A percentile compares a stretch with the other conserved stretches of the same genome.
Evolutionary conservation across 2,797 vertebrate genomes (phyloP).

Genomic region (Pristis pectinata): DNA sequence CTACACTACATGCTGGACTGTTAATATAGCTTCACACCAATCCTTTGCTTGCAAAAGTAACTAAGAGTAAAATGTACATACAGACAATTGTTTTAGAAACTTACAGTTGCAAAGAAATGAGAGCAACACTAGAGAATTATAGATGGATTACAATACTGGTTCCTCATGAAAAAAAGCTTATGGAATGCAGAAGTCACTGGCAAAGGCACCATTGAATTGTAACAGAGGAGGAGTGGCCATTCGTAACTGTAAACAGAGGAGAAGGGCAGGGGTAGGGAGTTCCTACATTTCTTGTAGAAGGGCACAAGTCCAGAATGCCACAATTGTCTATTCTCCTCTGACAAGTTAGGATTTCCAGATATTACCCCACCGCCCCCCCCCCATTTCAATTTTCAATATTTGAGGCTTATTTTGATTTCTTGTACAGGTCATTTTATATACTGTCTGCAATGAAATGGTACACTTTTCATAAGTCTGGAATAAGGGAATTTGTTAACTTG

Average conservation of each 20-base stretch:
- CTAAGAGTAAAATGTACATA: neutral
- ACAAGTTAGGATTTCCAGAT: too few relatives aligned
- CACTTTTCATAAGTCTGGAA: neutral
- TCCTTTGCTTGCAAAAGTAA: neutral
- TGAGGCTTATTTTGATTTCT: neutral
- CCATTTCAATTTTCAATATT: neutral
- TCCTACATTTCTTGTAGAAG: neutral
- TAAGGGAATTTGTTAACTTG: neutral
- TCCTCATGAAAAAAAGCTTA: neutral
- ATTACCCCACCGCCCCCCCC: too few relatives aligned
- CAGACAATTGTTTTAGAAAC: neutral
- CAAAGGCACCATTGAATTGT: too few relatives aligned
- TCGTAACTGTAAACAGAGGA: too few relatives aligned
- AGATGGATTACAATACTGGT: neutral
- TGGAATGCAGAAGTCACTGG: too few relatives aligned
- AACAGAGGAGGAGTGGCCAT: too few relatives aligned
- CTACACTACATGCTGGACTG: too few relatives aligned
- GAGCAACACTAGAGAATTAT: neutral
- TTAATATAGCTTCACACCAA: too few relatives aligned
- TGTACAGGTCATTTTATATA: neutral
- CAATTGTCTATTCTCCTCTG: neutral
- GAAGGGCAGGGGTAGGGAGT: too few relatives aligned
- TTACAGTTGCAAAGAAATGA: neutral
- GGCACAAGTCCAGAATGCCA: neutral
- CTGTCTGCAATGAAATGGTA: neutral